These are phyloP conservation scores for Psammodynastes pulverulentus DNA, from an alignment of 2,113 vertebrate species.

Conservation along the genomic window DNA sequence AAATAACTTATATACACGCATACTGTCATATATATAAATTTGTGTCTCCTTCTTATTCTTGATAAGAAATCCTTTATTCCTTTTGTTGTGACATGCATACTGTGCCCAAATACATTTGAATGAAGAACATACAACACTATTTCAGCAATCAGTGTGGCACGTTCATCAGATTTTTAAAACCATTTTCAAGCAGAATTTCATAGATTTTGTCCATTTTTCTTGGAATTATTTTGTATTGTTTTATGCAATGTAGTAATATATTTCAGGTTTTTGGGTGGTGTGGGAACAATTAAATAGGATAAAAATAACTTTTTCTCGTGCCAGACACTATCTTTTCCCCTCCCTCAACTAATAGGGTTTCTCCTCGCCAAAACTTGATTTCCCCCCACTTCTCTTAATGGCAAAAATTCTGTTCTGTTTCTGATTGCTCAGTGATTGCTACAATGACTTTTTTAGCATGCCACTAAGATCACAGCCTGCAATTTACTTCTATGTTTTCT, in stretches of 20 bases:
- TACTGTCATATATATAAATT: background rate
- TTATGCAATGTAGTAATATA: conserved; percentile 1
- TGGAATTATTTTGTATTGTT: background rate
- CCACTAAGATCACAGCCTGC: conserved; percentile 47
- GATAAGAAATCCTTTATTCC: background rate
- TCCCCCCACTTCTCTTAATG: conserved; percentile 35
- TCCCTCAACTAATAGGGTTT: background rate
- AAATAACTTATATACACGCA: background rate
- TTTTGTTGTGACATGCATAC: background rate
- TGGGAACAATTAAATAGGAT: conserved; percentile 33
- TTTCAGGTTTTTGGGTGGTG: conserved; percentile 20
- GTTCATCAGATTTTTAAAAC: background rate
- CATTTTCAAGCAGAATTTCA: background rate
- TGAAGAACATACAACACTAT: background rate
- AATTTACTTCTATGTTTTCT: conserved; percentile 59
- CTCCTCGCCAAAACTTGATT: conserved; percentile 11
- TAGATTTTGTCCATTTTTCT: background rate
- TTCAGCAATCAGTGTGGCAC: background rate
- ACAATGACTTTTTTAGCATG: conserved; percentile 19
- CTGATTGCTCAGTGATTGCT: conserved; percentile 33
- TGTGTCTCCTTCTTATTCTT: background rate
- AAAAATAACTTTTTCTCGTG: conserved; percentile 4
- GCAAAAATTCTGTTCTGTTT: conserved; percentile 42
- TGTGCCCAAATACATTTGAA: background rate
- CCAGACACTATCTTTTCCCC: background rate